Base-by-base conservation (phyloP, 2,797 vertebrate species). In the Erethizon dorsatum region DNA sequence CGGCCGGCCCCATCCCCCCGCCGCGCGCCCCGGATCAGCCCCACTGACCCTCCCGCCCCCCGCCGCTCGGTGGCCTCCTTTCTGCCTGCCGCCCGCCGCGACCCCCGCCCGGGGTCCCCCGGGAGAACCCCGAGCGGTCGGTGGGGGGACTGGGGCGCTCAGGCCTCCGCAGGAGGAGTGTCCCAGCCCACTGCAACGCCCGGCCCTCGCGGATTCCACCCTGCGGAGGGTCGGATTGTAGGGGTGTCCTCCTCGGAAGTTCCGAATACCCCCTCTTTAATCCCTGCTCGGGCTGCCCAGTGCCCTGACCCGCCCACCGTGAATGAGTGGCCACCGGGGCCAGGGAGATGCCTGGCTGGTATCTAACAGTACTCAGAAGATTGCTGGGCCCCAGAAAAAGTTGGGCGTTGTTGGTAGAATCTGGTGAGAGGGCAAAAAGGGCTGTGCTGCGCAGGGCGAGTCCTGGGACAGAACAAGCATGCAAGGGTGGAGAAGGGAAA, bases 381-480 rank as follows among this genome's bases (percentile, higher is more conserved):
- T 87, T 75, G 52, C 79, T 52, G 96, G 95, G 87, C 91, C 94
- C 91, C 90, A 26, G 93, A 37, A 90, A 95, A 97, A 98, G 98
- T 97, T 97, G 94, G 75, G 80, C 96, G 31, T 92, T 91, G 88
- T 88, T 78, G 73, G 73, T 79, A 52, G 73, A 80, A 63, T 65
- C 84, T 41, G 90, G 83, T 59, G 97, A 54, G 26, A 78, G 79
- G 89, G 89, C 52, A 45, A 89, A 89, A 61, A 77, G 77, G 90
- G 61, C 50, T 41, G 77, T 63, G 78, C 17, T 41, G 28, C 65
- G 5, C 82, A 2, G 94, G 65, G 78, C 33, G 22, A 63, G 91
- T 80, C 12, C 13, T 63, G 94, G 79, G 59, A 31, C 52, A 8
- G 33, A 73, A 57, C 15, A 41, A 14, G 71, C 83, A 41, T 56